These are phyloP conservation scores for Folsomia manolachei DNA, from an alignment of 2,888 invertebrate species.

Conservation along the genomic window DNA sequence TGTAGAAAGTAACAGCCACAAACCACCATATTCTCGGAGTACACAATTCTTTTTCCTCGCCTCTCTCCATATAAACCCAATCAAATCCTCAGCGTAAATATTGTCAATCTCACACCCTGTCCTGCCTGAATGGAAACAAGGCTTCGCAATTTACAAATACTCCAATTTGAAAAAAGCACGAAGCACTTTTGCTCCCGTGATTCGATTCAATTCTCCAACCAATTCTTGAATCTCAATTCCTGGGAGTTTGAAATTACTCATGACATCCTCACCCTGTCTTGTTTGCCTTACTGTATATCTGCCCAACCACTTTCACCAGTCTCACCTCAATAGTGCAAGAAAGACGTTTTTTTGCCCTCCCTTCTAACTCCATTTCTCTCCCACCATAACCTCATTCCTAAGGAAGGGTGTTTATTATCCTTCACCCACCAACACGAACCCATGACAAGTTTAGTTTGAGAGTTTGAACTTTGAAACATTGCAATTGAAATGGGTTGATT, in stretches of 20 bases:
- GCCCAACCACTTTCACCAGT: background rate
- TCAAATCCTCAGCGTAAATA: constrained; percentile 20
- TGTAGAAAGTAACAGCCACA: no score
- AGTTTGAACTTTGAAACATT: constrained; percentile 4
- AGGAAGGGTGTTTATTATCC: background rate
- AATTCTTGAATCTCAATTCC: background rate
- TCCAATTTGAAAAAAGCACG: constrained; percentile 19
- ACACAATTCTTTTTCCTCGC: background rate
- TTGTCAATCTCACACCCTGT: constrained; percentile 18
- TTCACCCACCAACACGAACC: background rate
- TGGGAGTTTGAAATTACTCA: background rate
- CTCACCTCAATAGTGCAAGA: background rate
- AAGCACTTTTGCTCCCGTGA: constrained; percentile 11
- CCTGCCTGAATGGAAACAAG: constrained; percentile 20
- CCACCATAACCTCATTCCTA: no score
- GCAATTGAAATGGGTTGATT: constrained; percentile 14
- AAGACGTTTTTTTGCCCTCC: background rate
- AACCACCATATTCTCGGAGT: no score
- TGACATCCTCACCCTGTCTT: background rate
- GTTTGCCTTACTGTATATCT: no score
- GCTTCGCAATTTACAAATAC: constrained; percentile 19
- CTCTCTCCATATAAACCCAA: constrained; percentile 7
- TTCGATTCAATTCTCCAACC: background rate
- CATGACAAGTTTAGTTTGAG: background rate
- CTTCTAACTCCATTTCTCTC: no score